Conservation (phyloP, 2,888 invertebrate genomes). For the Campoletis raptor region DNA sequence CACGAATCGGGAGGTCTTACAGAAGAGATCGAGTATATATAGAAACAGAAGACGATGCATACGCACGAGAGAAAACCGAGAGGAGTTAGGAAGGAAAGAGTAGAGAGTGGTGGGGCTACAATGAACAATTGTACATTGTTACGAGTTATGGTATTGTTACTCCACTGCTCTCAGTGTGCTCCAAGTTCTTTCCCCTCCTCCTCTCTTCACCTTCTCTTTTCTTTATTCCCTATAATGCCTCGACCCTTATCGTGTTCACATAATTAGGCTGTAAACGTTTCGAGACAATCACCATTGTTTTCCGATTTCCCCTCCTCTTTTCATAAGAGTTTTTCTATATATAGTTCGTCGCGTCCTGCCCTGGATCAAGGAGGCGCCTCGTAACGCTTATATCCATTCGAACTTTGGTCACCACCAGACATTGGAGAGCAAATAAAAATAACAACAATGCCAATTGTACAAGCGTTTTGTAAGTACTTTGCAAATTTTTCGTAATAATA, state of each 20-base stretch:
- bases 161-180: conserved; percentile 73
- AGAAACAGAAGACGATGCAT: conserved; percentile 71
- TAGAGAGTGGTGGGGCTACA: conserved; percentile 72
- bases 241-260: conserved; percentile 83
- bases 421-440: conserved; percentile 7
- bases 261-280: conserved; percentile 85
- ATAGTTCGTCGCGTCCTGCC: conserved; percentile 62
- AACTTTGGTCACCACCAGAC: not conserved
- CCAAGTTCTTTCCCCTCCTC: conserved; percentile 32
- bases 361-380: conserved; percentile 67
- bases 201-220: conserved; percentile 24
- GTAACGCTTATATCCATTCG: conserved; percentile 6
- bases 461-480: not conserved
- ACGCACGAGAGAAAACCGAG: conserved; percentile 73
- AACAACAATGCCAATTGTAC: not conserved
- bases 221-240: conserved; percentile 64
- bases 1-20: conserved; percentile 45
- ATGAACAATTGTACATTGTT: conserved; percentile 85
- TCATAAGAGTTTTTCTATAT: conserved; percentile 68
- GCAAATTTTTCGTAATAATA: not conserved
- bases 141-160: conserved; percentile 85
- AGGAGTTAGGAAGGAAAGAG: conserved; percentile 70
- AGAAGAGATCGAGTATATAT: conserved; percentile 35
- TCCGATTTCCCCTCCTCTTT: conserved; percentile 68
- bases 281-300: conserved; percentile 85